Evolutionary conservation across 2,797 vertebrate genomes (phyloP).

Genomic region (Hippoglossus hippoglossus): DNA sequence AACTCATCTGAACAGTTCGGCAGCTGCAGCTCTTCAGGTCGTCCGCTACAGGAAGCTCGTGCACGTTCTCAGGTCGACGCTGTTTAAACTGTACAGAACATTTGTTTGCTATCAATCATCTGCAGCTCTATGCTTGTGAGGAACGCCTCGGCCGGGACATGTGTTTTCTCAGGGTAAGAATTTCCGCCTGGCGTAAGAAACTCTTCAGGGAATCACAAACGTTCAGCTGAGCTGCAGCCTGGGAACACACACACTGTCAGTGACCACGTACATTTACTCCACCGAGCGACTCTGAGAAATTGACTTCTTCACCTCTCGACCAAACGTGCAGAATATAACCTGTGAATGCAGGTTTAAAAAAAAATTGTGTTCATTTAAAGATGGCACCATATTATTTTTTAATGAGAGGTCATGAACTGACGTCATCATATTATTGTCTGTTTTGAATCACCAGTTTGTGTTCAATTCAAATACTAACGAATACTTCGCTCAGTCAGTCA

Average conservation of each 20-base stretch:
- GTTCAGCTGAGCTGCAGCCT: slow-evolving; percentile 12
- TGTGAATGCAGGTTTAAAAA: too few species aligned
- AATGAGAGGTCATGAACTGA: too few species aligned
- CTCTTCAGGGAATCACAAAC: slow-evolving; percentile 21
- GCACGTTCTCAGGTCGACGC: slow-evolving; percentile 3
- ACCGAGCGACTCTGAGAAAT: too few species aligned
- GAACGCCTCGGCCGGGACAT: not conserved
- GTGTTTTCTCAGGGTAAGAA: slow-evolving; percentile 17
- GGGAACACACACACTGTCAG: not conserved
- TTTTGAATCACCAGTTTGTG: too few species aligned
- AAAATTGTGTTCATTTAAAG: too few species aligned
- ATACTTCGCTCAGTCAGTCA: too few species aligned
- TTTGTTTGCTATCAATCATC: slow-evolving; percentile 50
- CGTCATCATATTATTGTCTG: too few species aligned
- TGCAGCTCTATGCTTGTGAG: slow-evolving; percentile 3
- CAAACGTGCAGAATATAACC: too few species aligned
- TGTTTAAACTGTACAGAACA: slow-evolving; percentile 21
- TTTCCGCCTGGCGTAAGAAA: not conserved
- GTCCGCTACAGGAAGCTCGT: not conserved
- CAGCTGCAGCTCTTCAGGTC: slow-evolving; percentile 34
- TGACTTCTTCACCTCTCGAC: too few species aligned
- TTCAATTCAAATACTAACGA: too few species aligned
- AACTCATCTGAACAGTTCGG: not conserved
- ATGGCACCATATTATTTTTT: too few species aligned
- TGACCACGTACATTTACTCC: too few species aligned